Conservation (phyloP, 2,797 vertebrate genomes). For the Capromys pilorides region DNA sequence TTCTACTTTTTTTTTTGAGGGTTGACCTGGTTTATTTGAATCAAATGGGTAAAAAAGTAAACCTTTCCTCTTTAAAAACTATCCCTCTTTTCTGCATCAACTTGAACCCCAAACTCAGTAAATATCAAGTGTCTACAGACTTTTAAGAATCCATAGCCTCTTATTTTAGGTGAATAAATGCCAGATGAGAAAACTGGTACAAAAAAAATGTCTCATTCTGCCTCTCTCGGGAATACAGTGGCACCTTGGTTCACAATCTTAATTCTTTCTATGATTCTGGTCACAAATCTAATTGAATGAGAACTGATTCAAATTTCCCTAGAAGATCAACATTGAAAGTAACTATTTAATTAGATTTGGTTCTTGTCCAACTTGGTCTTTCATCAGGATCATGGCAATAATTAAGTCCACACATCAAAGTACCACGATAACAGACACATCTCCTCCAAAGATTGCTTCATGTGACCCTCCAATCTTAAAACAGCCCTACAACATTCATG, state of each 20-base stretch:
- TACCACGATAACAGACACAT: background rate
- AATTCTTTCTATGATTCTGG: background rate
- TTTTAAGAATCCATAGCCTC: background rate
- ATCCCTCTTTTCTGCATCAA: background rate
- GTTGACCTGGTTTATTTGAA: slow-evolving; percentile 31
- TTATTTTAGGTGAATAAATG: background rate
- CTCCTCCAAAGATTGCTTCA: background rate
- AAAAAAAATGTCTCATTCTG: background rate
- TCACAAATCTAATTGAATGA: background rate
- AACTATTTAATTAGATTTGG: background rate
- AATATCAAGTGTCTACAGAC: background rate
- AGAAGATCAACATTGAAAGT: background rate
- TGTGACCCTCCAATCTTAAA: background rate
- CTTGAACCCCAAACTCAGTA: background rate
- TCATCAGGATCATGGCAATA: background rate
- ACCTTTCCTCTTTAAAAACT: background rate
- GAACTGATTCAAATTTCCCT: background rate
- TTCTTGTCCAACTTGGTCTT: background rate
- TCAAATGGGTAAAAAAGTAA: background rate
- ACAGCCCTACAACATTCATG: background rate
- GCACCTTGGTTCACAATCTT: background rate
- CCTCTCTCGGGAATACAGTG: background rate
- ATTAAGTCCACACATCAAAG: background rate
- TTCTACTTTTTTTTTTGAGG: slow-evolving; percentile 32
- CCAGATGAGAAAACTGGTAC: background rate